A percentile compares a stretch with the other conserved stretches of the same genome.
phyloP scores from a whole-genome alignment of 92 coral and sea anemone species.

The Muricea muricata region DNA sequence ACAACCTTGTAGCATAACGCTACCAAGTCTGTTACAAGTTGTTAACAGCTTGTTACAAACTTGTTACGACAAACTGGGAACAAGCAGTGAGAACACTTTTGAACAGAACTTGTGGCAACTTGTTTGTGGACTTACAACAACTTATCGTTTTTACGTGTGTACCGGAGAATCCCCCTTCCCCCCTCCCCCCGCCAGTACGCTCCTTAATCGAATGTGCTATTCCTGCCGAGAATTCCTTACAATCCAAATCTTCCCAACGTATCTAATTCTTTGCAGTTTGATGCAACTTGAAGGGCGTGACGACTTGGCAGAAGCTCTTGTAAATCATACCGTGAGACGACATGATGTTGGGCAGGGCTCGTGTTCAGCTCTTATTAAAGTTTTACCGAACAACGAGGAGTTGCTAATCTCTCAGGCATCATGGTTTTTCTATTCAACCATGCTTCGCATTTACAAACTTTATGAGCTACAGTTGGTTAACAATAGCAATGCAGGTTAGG shows the following conservation, averaged over 20 bases:
- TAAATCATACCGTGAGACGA: conserved; percentile 64
- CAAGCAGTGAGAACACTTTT: no score
- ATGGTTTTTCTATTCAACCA: conserved; percentile 66
- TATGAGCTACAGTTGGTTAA: conserved; percentile 73
- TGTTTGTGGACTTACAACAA: no score
- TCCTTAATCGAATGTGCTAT: no score
- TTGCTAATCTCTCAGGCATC: conserved; percentile 90
- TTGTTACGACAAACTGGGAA: no score
- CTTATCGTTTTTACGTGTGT: no score
- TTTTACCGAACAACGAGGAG: conserved; percentile 89
- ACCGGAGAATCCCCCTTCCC: no score
- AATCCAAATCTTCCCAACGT: not conserved
- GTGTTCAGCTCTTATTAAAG: conserved; percentile 91
- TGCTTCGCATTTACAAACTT: conserved; percentile 83
- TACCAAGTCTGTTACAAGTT: no score
- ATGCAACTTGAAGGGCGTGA: conserved; percentile 69
- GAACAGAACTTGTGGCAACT: no score
- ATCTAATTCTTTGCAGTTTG: conserved; percentile 60
- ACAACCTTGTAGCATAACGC: no score
- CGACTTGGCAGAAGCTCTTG: conserved; percentile 66
- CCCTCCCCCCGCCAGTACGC: no score
- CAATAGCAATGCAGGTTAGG: conserved; percentile 68
- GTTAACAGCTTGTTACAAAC: no score
- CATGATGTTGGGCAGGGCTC: conserved; percentile 81
- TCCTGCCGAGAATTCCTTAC: not conserved